Evolutionary conservation across 2,797 vertebrate species (phyloP), one percentile per base, ranked within the genome.

Genomic region (Alosa sapidissima): DNA sequence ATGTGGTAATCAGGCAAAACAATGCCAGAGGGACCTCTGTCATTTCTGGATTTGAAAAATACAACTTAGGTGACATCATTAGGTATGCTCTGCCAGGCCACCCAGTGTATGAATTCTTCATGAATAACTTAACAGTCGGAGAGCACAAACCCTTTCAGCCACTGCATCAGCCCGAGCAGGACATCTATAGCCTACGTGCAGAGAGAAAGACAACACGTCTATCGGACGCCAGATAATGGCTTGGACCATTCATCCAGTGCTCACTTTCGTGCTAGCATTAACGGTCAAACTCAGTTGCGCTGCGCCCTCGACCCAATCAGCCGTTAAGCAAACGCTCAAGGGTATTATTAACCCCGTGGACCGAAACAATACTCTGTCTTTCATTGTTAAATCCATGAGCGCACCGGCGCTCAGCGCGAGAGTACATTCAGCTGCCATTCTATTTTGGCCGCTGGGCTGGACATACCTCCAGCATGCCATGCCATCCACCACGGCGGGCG

Each of bases 341-440:
- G 72, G 41, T 47, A 78, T 47, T 78, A 94, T 91, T 88, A 91
- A 90, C 92, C 93, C 92, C 91, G 91, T 93, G 93, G 92, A 92
- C 93, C 93, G 94, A 97, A 95, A 97, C 96, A 97, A 97, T 96
- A 93, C 91, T 93, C 54, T 62, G 91, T 89, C 90, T 92, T 94
- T 95, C 95, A 94, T 95, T 95, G 95, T 89, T 92, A 90, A 93
- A 90, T 92, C 91, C 45, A 55, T 28, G 84, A 51, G 58, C 82
- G 81, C 84, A 84, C 68, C 83, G 72, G 5, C 41, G 54, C 94
- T 93, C 89, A 93, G 91, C 93, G 91, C 90, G 90, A 87, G 52
- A 90, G 93, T 88, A 93, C 95, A 91, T 95, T 96, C 97, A 98
- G 96, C 97, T 98, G 97, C 94, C 92, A 88, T 90, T 95, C 97